Evolutionary conservation across 2,113 vertebrate species (phyloP), one percentile per base, ranked within the genome.

Genomic region (Gopherus evgoodei): DNA sequence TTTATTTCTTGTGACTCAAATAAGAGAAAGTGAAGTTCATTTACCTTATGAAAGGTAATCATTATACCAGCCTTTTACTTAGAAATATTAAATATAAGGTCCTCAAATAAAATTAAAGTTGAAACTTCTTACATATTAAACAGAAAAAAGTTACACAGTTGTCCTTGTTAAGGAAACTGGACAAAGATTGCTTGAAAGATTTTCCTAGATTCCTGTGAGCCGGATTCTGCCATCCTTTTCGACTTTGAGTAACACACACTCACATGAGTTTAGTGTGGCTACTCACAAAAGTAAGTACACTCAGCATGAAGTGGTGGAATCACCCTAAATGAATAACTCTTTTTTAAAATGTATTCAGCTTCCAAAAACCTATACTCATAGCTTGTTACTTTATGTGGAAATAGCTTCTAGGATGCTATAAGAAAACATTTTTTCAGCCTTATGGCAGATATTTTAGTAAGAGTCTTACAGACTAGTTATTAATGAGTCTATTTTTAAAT

Each of bases 171-270:
- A 95, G 95, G 89, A 94, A 97, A 94, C 92, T 90, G 84, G 54
- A 93, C 94, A 52, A 94, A 96, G 96, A 76, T 69, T 92, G 53
- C 69, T 89, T 82, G 56, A 44, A 87, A 95, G 72, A 90, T 92
- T 93, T 95, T 93, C 84, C 89, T 91, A 11, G 49, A 65, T 95
- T 96, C 96, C 94, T 95, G 91, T 97, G 95, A 94, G 93, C 95
- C 88, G 89, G 38, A 90, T 90, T 54, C 91, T 94, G 83, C 86
- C 21, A 12, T 93, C 65, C 12, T 0, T 83, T 2, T 35, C 83
- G 0, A 0, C 87, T 94, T 25, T 88, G 83, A 93, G 38, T 94
- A 94, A 62, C 90, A 72, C 84, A 62, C 90, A 78, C 80, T 56
- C 57, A 52, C 75, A 54, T 91, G 93, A 82, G 44, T 62, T 87